phyloP scores from a whole-genome alignment of 1,140 invertebrate genomes.

The Lepidotrigona ventralis region DNA sequence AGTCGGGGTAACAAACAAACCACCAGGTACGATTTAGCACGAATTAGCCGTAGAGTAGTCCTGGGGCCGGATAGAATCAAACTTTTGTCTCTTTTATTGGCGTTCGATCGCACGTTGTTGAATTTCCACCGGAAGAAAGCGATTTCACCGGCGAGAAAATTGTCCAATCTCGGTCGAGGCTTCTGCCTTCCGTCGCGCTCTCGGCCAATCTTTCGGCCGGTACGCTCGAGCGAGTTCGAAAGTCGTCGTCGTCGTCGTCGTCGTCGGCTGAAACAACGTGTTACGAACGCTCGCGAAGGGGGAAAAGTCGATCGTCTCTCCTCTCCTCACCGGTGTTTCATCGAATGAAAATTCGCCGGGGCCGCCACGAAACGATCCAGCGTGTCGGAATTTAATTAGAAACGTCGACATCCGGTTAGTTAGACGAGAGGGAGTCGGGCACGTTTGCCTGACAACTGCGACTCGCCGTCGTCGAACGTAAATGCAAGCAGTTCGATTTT shows the following conservation, averaged over 20 bases:
- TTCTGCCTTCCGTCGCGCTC: conserved; percentile 8
- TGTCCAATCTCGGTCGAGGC: conserved; percentile 19
- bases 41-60: background rate
- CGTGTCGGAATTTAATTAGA: conserved; percentile 18
- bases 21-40: conserved; percentile 1
- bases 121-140: conserved; percentile 12
- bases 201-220: conserved; percentile 7
- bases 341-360: conserved; percentile 7
- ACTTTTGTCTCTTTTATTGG: conserved; percentile 3
- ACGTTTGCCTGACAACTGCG: too few relatives aligned
- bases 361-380: conserved; percentile 9
- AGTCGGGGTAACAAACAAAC: background rate
- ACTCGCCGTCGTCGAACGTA: background rate
- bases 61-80: background rate
- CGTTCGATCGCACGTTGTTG: background rate
- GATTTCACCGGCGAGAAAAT: conserved; percentile 15
- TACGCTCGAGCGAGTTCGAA: conserved; percentile 14
- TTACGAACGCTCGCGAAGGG: background rate
- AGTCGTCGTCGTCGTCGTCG: background rate
- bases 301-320: background rate
- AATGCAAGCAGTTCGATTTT: background rate
- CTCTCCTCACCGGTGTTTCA: background rate
- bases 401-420: conserved; percentile 2
- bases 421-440: too few relatives aligned
- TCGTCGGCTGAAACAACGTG: background rate